Percentiles rank a stretch among this genome's conserved stretches.
phyloP scores from a whole-genome alignment of 2,113 vertebrate genomes.

The Grallaria varia region DNA sequence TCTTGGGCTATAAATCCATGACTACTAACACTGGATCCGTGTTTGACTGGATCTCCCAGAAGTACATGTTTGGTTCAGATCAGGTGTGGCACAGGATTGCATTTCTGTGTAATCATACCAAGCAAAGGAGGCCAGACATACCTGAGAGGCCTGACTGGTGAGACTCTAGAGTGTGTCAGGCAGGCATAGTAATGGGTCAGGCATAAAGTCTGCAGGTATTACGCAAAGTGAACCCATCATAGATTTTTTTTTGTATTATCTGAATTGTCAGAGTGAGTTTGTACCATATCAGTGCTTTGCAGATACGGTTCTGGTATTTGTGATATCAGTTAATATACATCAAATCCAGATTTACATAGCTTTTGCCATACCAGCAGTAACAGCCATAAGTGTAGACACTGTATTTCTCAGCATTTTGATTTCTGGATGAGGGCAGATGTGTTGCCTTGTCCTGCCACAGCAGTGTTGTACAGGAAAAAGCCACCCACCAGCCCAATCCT shows the following conservation, averaged over 20 bases:
- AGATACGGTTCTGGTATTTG: background rate
- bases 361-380: background rate
- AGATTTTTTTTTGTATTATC: background rate
- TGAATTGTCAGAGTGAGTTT: background rate
- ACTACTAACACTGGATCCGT: background rate
- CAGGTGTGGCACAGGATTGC: background rate
- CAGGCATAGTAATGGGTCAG: background rate
- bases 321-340: background rate
- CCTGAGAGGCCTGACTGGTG: background rate
- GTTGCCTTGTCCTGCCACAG: background rate
- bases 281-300: background rate
- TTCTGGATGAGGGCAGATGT: background rate
- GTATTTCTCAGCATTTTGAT: background rate
- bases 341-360: background rate
- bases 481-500: background rate
- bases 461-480: background rate
- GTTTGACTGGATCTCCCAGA: conserved; percentile 28
- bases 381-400: background rate
- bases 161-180: background rate
- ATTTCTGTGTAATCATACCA: background rate
- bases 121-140: too few species aligned
- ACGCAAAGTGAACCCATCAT: background rate
- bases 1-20: background rate
- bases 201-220: background rate
- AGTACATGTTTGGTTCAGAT: background rate